Evolutionary conservation across 1,140 invertebrate species (phyloP), one percentile per base, ranked within the genome.

Genomic region (Artemia franciscana): DNA sequence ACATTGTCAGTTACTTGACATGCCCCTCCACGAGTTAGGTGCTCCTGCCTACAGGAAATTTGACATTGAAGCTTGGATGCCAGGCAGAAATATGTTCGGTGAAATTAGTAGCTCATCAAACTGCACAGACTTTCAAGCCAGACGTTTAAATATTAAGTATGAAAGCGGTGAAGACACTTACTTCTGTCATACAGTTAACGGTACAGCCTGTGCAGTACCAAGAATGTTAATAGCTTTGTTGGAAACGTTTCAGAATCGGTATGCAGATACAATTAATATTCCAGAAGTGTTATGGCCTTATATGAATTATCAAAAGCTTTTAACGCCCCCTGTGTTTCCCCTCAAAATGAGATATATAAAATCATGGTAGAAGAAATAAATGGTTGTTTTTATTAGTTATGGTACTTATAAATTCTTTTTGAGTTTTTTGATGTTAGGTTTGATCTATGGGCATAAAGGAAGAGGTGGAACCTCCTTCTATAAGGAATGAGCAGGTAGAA

Each of bases 51-150:
- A 84, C 73, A 80, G 85, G 71, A 98, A 98, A 78, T 88, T 85
- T 75, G 95, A 98, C 71, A 87, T 98, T 63, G 95, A 99, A 78
- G 85, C 90, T 12, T 98, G 91, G 90, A 85, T 98, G 83, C 90
- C 92, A 12, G 88, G 86, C 0, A 78, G 82, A 62, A 77, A 82
- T 63, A 75, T 79, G 59, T 95, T 80, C 78, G 92, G 91, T 24
- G 93, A 96, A 78, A 84, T 99, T 63, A 95, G 91, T 2, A 97
- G 92, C 73, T 89, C 91, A 66, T 97, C 93, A 64, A 93, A 98
- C 75, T 99, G 95, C 71, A 94, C 91, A 5, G 91, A 96, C 74
- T 98, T 85, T 74, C 93, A 97, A 69, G 84, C 81, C 1, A 79
- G 88, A 67, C 76, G 94, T 59, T 75, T 99, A 0, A 80, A 84